Evolutionary conservation across 2,113 vertebrate species (phyloP).

Genomic region (Crotophaga sulcirostris): DNA sequence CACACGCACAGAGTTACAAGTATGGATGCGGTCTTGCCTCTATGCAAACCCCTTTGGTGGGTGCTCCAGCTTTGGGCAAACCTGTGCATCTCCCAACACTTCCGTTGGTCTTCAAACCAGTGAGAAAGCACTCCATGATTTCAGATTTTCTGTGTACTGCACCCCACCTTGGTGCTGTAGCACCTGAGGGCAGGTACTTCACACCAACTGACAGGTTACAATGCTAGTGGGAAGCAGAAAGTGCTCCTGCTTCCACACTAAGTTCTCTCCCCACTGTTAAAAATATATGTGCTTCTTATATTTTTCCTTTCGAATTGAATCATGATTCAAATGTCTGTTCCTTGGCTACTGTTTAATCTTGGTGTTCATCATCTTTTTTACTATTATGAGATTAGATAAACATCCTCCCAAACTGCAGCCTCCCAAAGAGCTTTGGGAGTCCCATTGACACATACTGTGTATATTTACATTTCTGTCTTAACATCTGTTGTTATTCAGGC

Average conservation of each 20-base stretch:
- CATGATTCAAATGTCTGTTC: neutral
- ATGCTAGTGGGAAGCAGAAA: neutral
- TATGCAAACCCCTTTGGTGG: accelerated
- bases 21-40: neutral
- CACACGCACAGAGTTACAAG: neutral
- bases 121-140: neutral
- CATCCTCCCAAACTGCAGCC: neutral
- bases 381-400: neutral
- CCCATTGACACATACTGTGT: neutral
- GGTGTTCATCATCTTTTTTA: neutral
- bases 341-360: neutral
- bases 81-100: neutral
- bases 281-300: neutral
- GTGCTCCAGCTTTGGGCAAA: neutral
- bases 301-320: neutral
- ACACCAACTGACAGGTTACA: accelerated
- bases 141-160: neutral
- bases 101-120: accelerated
- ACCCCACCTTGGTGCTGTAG: neutral
- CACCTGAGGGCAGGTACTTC: neutral
- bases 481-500: conserved; percentile 3
- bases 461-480: neutral
- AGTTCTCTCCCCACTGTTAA: neutral
- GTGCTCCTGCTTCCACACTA: neutral
- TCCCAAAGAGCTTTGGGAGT: neutral